Base-by-base conservation (phyloP, 2,797 vertebrate genomes). In the Anabas testudineus region DNA sequence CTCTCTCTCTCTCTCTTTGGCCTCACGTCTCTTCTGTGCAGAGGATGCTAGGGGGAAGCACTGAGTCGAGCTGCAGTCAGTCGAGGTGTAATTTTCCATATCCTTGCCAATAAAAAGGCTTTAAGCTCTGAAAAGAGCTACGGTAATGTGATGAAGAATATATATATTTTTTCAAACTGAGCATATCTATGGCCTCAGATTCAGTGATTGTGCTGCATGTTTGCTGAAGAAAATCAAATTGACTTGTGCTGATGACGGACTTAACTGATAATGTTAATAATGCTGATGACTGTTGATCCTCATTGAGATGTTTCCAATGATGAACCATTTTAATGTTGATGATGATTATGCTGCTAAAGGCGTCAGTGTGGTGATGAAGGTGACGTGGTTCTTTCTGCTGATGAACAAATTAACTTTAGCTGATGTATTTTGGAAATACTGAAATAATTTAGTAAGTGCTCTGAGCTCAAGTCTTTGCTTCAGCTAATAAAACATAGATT, bases 21-120 rank as follows among this genome's bases (percentile, higher is more conserved):
- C 24, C 19, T 7, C 46, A 2, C 52, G 3, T 67, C 79, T 81
- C 59, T 64, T 87, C 77, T 78, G 60, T 76, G 71, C 49, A 71
- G 71, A 32, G 67, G 80, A 77, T 88, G 85, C 82, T 86, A 89
- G 91, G 78, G 86, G 91, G 91, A 84, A 87, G 90, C 90, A 81
- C 83, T 75, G 90, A 90, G 91, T 80, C 49, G 36, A 56, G 70
- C 70, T 75, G 62, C 37, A 1, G 2, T 6, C 53, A 61, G 58
- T 70, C 72, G 62, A 28, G 71, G 57, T 73, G 67, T 76, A 46
- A 81, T 74, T 84, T 82, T 63, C 69, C 60, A 64, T 47, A 63
- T 79, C 69, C 78, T 71, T 76, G 73, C 73, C 37, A 21, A 49
- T 41, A 62, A 37, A 56, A 55, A 61, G 46, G 48, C 48, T 56